Evolutionary conservation across 2,113 vertebrate genomes (phyloP).

Genomic region (Hippocampus comes): DNA sequence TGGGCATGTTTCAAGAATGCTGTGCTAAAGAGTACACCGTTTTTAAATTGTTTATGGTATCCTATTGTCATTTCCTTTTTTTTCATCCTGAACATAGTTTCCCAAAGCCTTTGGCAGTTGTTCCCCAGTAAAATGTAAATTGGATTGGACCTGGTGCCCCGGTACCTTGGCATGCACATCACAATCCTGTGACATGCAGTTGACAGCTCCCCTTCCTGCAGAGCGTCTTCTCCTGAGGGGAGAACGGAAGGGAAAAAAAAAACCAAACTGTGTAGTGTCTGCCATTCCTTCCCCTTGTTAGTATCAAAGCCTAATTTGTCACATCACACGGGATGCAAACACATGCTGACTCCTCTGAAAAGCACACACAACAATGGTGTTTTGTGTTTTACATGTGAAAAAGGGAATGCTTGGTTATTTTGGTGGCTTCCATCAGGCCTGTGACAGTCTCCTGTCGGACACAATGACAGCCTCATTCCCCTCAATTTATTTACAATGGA

Average conservation of each 20-base stretch:
- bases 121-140: constrained; percentile 48
- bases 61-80: constrained; percentile 54
- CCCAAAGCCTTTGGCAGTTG: constrained; percentile 56
- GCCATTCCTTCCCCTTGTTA: constrained; percentile 41
- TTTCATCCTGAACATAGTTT: constrained; percentile 66
- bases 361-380: constrained; percentile 36
- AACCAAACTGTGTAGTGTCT: constrained; percentile 14
- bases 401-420: constrained; percentile 45
- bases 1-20: constrained; percentile 38
- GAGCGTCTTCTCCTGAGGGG: constrained; percentile 38
- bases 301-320: constrained; percentile 32
- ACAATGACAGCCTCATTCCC: constrained; percentile 33
- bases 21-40: constrained; percentile 36
- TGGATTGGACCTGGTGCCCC: constrained; percentile 36
- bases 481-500: constrained; percentile 43
- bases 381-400: constrained; percentile 31
- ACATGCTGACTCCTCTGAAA: constrained; percentile 21
- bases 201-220: constrained; percentile 48
- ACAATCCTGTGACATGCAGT: constrained; percentile 50
- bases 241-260: constrained; percentile 15
- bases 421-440: constrained; percentile 39
- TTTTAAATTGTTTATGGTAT: constrained; percentile 71
- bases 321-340: constrained; percentile 11
- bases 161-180: constrained; percentile 41
- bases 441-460: constrained; percentile 44